Conservation (phyloP, 35 echinoderm and acorn worm species). For the Anneissia japonica region DNA sequence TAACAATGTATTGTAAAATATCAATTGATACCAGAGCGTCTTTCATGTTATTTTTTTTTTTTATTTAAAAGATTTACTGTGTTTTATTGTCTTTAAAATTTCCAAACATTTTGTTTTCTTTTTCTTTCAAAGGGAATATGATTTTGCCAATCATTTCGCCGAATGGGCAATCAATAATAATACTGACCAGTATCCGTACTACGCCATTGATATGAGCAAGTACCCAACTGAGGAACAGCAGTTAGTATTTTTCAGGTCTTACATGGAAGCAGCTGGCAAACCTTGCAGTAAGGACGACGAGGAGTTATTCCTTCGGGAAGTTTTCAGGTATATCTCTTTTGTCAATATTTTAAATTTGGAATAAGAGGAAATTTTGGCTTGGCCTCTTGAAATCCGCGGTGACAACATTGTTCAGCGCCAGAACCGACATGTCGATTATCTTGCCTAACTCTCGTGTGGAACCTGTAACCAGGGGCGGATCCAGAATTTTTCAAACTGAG, state of each 20-base stretch:
- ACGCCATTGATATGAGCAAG: constrained; percentile 35
- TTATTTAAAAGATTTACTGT: background rate
- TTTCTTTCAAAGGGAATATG: constrained; percentile 45
- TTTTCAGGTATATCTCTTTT: background rate
- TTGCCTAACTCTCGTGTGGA: too few species aligned
- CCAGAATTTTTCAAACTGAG: too few species aligned
- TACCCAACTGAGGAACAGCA: constrained; percentile 71
- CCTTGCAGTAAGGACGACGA: background rate
- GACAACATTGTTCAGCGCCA: too few species aligned
- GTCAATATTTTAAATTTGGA: too few species aligned
- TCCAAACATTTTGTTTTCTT: constrained; percentile 14
- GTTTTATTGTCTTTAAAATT: too few species aligned
- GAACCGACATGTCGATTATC: too few species aligned
- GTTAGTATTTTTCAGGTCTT: constrained; percentile 68
- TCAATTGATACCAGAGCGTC: too few species aligned
- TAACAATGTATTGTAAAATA: too few species aligned
- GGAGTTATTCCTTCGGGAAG: background rate
- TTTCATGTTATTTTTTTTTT: background rate
- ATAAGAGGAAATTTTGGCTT: too few species aligned
- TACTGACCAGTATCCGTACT: constrained; percentile 53
- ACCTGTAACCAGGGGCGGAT: too few species aligned
- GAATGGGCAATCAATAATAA: constrained; percentile 88
- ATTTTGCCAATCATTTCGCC: constrained; percentile 85
- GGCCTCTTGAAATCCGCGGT: too few species aligned
- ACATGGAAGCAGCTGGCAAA: constrained; percentile 9